Evolutionary conservation across 2,888 invertebrate species (phyloP).

Genomic region (Campopleginae sp.): DNA sequence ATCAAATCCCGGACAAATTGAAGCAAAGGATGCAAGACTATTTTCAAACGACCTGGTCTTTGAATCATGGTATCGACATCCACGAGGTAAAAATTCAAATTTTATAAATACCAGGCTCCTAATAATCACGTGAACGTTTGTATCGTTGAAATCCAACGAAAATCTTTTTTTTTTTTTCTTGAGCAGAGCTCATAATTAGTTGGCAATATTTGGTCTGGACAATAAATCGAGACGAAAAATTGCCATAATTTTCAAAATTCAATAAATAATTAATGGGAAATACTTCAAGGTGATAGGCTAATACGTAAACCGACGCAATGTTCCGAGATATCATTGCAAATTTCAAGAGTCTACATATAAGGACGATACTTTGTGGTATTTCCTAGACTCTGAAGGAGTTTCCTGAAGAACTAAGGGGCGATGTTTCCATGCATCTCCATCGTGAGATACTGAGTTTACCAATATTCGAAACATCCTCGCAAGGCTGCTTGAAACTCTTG

Average conservation of each 20-base stretch:
- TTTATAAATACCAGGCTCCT: slow-evolving; percentile 39
- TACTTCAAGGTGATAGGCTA: no score
- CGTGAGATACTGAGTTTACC: slow-evolving; percentile 97
- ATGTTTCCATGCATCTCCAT: slow-evolving; percentile 97
- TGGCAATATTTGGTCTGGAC: no score
- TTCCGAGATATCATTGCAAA: neutral
- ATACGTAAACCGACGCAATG: no score
- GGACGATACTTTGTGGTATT: slow-evolving; percentile 75
- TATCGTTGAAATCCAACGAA: neutral
- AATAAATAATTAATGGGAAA: no score
- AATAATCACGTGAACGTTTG: slow-evolving; percentile 7
- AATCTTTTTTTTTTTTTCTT: neutral
- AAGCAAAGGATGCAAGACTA: slow-evolving; percentile 98
- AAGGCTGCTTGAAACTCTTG: slow-evolving; percentile 96
- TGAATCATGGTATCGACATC: slow-evolving; percentile 98
- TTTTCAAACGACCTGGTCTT: slow-evolving; percentile 99
- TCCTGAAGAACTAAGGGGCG: slow-evolving; percentile 97
- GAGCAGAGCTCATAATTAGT: no score
- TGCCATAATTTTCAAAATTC: no score
- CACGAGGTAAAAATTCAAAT: slow-evolving; percentile 90
- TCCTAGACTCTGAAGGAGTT: slow-evolving; percentile 97
- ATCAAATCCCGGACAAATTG: slow-evolving; percentile 97
- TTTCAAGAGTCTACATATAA: neutral
- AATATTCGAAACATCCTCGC: slow-evolving; percentile 97
- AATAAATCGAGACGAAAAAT: no score